Evolutionary conservation across 2,113 vertebrate species (phyloP).

Genomic region (Dunckerocampus dactyliophorus): DNA sequence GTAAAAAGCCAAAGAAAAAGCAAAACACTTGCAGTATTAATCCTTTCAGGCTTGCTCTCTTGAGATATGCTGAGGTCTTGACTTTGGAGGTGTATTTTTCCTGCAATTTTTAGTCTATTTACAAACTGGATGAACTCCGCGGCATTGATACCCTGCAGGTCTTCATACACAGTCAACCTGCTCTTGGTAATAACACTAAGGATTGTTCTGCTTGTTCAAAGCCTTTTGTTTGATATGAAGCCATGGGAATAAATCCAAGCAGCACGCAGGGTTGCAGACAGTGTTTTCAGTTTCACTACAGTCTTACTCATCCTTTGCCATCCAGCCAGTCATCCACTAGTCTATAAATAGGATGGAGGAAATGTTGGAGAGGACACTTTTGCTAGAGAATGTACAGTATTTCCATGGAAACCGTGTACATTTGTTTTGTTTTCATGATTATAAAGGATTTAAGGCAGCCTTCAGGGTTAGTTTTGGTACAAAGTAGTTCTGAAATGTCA

Average conservation of each 20-base stretch:
- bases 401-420: slow-evolving; percentile 57
- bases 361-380: slow-evolving; percentile 44
- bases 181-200: slow-evolving; percentile 1
- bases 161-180: slow-evolving; percentile 16
- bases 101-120: too few species aligned
- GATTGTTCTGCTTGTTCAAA: slow-evolving; percentile 22
- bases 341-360: slow-evolving; percentile 59
- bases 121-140: too few species aligned
- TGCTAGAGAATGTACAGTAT: slow-evolving; percentile 40
- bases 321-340: slow-evolving; percentile 26
- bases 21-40: not conserved
- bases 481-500: slow-evolving; percentile 20
- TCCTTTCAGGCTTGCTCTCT: not conserved
- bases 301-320: slow-evolving; percentile 49
- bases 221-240: slow-evolving; percentile 38
- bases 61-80: not conserved
- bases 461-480: slow-evolving; percentile 13
- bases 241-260: slow-evolving; percentile 5
- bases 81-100: too few species aligned
- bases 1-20: not conserved
- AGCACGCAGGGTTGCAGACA: slow-evolving; percentile 22
- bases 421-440: slow-evolving; percentile 17
- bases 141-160: slow-evolving; percentile 6
- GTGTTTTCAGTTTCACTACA: slow-evolving; percentile 45
- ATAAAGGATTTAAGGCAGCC: slow-evolving; percentile 11